Base-by-base conservation (phyloP, 2,888 invertebrate genomes). In the Congeria kusceri region DNA sequence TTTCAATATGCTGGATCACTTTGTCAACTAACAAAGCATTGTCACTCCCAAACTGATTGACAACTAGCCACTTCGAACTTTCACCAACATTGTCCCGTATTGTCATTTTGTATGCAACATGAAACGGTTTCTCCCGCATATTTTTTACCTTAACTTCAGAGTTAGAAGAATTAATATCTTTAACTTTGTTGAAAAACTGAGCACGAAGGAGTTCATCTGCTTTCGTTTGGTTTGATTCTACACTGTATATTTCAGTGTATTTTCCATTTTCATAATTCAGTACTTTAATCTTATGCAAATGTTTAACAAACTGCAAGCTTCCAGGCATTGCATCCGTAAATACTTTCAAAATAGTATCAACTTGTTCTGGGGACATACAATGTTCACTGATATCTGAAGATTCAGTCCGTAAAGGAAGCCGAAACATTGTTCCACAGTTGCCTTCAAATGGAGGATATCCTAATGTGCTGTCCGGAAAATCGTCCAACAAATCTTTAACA, bases 301-400 rank as follows among this genome's bases (percentile, higher is more conserved):
- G 89, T 75, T 92, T 92, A 3, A 91, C 89, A 80, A 92, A 92
- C 28, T 92, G 77, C n/a, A 92, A 75, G n/a, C 91, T 66, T 25
- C 84, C 84, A 46, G 88, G 89, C 7, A 86, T 86, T 7, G 83
- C 76, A 39, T 88, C 70, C 15, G 84, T 67, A 13, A 91, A 77
- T 66, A 85, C 82, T 39, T 83, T 57, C 18, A 92, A 83, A 49
- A 92, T 79, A 2, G 78, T 62, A 25, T 79, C 79, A 75, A 91
- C 79, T 61, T 92, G 89, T 0, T 76, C 49, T 25, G 77, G 57
- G 29, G 85, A 71, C 65, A 91, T 91, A 58, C 77, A 62, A 15
- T 81, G 49, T 13, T 74, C 65, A 61, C 88, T 89, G 44, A 92
- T 91, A 53, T 88, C 86, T 70, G 92, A 92, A 5, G 59, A 49